Evolutionary conservation across 2,888 invertebrate species (phyloP).

Genomic region (Malachius bipustulatus): DNA sequence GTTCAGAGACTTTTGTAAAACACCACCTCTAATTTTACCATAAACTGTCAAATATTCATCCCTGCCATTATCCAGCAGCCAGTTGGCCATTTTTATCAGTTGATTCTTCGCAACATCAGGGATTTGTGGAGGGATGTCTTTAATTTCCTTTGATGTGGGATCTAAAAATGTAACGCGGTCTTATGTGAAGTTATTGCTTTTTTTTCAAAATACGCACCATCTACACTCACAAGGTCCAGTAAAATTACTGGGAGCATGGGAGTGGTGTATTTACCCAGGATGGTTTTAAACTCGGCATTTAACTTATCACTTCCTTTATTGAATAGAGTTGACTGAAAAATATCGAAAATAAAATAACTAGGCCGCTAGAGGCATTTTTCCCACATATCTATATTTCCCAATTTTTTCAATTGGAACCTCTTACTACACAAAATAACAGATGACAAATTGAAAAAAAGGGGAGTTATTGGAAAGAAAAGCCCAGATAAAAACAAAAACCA

Average conservation of each 20-base stretch:
- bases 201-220: constrained; percentile 22
- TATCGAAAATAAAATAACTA: no score
- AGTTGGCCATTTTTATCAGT: constrained; percentile 67
- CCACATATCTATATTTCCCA: no score
- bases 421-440: no score
- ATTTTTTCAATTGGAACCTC: no score
- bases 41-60: constrained; percentile 66
- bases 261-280: constrained; percentile 74
- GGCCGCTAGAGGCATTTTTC: no score
- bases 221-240: constrained; percentile 64
- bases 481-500: no score
- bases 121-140: constrained; percentile 50
- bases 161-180: constrained; percentile 14
- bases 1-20: constrained; percentile 61
- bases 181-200: no score
- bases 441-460: no score
- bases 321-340: constrained; percentile 58
- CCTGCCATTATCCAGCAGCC: constrained; percentile 69
- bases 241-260: constrained; percentile 79
- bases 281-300: constrained; percentile 77
- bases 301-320: constrained; percentile 75
- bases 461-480: no score
- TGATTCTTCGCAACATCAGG: constrained; percentile 58
- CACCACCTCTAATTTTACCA: constrained; percentile 61
- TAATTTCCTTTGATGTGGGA: constrained; percentile 22